Percentiles rank a stretch among this genome's conserved stretches.
phyloP scores from a whole-genome alignment of 2,113 vertebrate genomes.

The Asarcornis scutulata region DNA sequence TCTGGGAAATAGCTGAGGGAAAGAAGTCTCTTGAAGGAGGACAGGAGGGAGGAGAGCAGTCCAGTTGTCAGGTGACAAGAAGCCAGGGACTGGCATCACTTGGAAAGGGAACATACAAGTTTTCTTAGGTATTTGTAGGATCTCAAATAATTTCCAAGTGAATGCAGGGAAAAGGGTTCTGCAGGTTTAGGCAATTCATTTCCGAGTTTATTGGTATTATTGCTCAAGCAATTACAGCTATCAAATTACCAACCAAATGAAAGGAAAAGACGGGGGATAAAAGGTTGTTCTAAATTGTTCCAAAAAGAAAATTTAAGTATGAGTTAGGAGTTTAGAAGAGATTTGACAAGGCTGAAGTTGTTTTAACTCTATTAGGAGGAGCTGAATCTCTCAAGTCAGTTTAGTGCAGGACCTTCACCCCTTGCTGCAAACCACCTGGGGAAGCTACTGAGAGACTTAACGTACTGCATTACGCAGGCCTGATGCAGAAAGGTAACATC shows the following conservation, averaged over 20 bases:
- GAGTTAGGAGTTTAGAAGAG: neutral
- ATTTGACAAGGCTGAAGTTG: neutral
- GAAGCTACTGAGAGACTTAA: neutral
- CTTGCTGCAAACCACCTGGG: neutral
- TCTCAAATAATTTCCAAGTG: neutral
- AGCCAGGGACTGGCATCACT: neutral
- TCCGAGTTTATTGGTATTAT: neutral
- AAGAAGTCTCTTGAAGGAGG: rapidly evolving
- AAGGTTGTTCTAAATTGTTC: neutral
- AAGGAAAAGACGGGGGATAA: neutral
- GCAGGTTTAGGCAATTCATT: neutral
- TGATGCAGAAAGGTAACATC: neutral
- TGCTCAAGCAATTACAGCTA: neutral
- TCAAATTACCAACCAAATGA: neutral
- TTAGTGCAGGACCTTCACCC: neutral
- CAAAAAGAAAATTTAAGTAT: neutral
- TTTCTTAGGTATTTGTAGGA: neutral
- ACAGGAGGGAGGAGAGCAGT: neutral
- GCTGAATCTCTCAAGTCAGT: neutral
- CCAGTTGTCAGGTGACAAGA: neutral
- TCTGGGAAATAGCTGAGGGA: neutral
- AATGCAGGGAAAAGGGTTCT: neutral
- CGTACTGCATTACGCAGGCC: neutral
- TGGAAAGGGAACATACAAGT: neutral
- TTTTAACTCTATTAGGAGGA: neutral